Evolutionary conservation across 2,797 vertebrate species (phyloP), one percentile per base, ranked within the genome.

Genomic region (Hozukius guyotensis): DNA sequence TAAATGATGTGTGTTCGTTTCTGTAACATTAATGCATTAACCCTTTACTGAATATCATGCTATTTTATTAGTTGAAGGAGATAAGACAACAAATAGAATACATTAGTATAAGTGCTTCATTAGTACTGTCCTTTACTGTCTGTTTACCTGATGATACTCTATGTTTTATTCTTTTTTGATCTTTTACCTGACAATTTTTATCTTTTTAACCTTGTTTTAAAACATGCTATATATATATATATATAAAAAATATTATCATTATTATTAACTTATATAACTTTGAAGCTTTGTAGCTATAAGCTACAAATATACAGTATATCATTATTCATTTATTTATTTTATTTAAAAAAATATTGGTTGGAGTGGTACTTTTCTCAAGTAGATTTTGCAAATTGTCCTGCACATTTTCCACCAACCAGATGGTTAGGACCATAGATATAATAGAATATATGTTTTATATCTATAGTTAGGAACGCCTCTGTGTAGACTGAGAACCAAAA

Each of bases 391-490:
- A 20, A 49, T 38, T 42, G 42, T 13, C 29, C 36, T 72, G n/a
- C n/a, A n/a, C n/a, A n/a, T n/a, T n/a, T n/a, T 62, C 25, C 27
- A 69, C 18, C 80, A 77, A 60, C 38, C 56, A 57, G 62, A 32
- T 72, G 62, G 31, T 52, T 31, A 49, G 1, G 46, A 49, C 46
- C 18, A 49, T 2, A 49, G 46, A 20, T 49, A 49, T 49, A 2
- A 49, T 20, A 49, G 16, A 49, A n/a, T 53, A n/a, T 53, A 53
- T 53, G 49, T 53, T 49, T 49, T 49, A 49, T 49, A 49, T 49
- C 46, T 49, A 49, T 49, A 49, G 8, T 49, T 0, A 13, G 14
- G 64, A 36, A 20, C 52, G 27, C 53, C 8, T 59, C 34, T 31
- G 29, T 38, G 9, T 56, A 57, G 49, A 29, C 29, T 75, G 22